phyloP scores from a whole-genome alignment of 2,797 vertebrate genomes.

The Dipus sagitta region DNA sequence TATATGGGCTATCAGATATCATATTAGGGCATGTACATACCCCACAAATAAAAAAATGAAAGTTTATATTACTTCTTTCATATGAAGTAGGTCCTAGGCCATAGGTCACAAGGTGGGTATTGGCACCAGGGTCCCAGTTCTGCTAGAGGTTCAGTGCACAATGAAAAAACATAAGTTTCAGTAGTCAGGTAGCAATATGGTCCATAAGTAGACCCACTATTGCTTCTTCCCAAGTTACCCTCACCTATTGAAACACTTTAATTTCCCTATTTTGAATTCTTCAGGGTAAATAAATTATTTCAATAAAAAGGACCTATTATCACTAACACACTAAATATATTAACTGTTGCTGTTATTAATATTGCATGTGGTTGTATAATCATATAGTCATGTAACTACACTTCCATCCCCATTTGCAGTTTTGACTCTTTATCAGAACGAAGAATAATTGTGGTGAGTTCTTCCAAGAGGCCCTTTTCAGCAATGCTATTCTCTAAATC shows the following conservation, averaged over 20 bases:
- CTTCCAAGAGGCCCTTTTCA: background rate
- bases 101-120: background rate
- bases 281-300: background rate
- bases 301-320: background rate
- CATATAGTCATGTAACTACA: background rate
- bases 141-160: background rate
- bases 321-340: background rate
- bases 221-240: background rate
- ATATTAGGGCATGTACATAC: background rate
- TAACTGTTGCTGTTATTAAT: background rate
- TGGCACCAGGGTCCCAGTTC: no score
- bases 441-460: background rate
- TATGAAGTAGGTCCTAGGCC: background rate
- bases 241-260: background rate
- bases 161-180: rapidly evolving
- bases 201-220: rapidly evolving
- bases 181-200: background rate
- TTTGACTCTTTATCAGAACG: background rate
- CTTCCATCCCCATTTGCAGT: background rate
- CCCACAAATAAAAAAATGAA: background rate
- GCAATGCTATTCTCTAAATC: background rate
- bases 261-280: background rate
- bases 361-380: background rate
- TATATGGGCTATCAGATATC: background rate
- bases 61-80: background rate